Conservation (phyloP, 2,888 invertebrate species). For the Watsonalla cultraria region DNA sequence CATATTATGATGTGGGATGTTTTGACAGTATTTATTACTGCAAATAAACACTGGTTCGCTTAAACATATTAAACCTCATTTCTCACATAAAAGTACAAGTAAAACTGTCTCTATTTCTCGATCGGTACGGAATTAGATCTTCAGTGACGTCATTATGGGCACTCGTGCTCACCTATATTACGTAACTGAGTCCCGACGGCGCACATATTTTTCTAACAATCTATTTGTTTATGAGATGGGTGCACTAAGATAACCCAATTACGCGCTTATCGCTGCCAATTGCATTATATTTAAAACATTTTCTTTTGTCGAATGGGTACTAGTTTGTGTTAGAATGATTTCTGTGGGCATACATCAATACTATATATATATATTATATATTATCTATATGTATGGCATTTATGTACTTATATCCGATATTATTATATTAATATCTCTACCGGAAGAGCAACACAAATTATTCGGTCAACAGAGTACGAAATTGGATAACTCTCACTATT, state of each 20-base stretch:
- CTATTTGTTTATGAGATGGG: conserved; percentile 58
- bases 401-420: too few species aligned
- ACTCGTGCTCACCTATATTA: conserved; percentile 6
- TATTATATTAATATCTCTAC: too few species aligned
- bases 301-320: conserved; percentile 36
- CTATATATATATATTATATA: conserved; percentile 5
- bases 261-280: conserved; percentile 47
- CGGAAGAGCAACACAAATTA: too few species aligned
- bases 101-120: background rate
- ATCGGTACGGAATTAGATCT: background rate
- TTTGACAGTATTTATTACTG: too few species aligned
- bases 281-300: conserved; percentile 51
- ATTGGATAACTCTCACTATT: too few species aligned
- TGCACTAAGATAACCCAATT: conserved; percentile 64
- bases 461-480: too few species aligned
- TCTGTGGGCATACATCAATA: background rate
- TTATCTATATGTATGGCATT: too few species aligned
- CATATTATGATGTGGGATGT: too few species aligned
- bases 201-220: conserved; percentile 38
- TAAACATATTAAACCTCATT: conserved; percentile 5
- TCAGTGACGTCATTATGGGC: background rate
- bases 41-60: background rate
- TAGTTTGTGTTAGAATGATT: conserved; percentile 28
- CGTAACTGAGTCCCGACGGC: conserved; percentile 21
- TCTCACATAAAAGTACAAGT: conserved; percentile 1